Evolutionary conservation across 2,888 invertebrate genomes (phyloP).

Genomic region (Leucophora obtusa): DNA sequence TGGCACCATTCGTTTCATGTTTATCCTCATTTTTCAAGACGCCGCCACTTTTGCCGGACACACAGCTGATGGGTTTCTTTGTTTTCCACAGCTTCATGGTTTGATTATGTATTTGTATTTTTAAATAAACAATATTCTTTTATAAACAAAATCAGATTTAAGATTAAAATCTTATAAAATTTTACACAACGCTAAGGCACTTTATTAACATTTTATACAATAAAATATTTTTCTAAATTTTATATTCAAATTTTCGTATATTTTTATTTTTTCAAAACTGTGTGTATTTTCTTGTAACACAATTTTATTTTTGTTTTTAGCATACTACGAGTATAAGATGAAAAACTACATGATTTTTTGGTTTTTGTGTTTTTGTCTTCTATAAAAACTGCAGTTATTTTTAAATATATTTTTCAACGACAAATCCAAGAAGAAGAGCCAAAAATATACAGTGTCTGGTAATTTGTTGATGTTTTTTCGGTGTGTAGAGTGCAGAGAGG

Average conservation of each 20-base stretch:
- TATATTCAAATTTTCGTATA: conserved; percentile 1
- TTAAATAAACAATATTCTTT: neutral
- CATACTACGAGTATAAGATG: too few species aligned
- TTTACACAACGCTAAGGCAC: conserved; percentile 40
- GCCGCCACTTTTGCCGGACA: conserved; percentile 75
- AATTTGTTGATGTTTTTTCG: conserved; percentile 37
- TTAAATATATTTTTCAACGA: conserved; percentile 49
- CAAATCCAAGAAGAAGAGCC: conserved; percentile 44
- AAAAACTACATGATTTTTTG: conserved; percentile 30
- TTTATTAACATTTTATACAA: conserved; percentile 18
- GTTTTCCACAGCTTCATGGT: conserved; percentile 79
- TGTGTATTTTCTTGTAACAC: neutral
- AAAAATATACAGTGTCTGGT: conserved; percentile 44
- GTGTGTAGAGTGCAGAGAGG: conserved; percentile 14
- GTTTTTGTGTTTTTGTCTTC: neutral
- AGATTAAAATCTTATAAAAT: conserved; percentile 14
- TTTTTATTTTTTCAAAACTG: conserved; percentile 10
- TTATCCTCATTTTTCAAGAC: conserved; percentile 73
- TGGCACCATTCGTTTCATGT: conserved; percentile 69
- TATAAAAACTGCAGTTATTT: conserved; percentile 60
- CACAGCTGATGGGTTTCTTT: conserved; percentile 78
- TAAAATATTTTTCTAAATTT: conserved; percentile 10
- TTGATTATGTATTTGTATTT: neutral
- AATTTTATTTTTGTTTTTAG: conserved; percentile 30
- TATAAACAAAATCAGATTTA: neutral